phyloP scores from a whole-genome alignment of 1,140 invertebrate species.

The Dendrolimus kikuchii region DNA sequence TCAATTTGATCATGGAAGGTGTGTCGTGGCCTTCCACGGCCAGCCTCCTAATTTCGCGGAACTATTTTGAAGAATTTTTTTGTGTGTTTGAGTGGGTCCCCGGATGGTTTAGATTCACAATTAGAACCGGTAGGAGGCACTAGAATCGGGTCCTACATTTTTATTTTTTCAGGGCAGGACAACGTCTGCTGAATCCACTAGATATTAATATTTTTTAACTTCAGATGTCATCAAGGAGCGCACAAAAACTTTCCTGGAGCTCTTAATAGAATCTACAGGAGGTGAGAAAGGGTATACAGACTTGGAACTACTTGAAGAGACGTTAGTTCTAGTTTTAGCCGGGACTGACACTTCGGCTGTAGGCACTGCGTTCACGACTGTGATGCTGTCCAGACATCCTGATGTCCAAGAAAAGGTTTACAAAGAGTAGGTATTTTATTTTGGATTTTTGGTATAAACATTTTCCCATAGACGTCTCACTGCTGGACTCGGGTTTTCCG shows the following conservation, averaged over 20 bases:
- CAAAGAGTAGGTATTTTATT: slow-evolving; percentile 17
- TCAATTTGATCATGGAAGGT: too few relatives aligned
- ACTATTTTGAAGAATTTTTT: too few relatives aligned
- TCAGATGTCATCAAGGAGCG: background rate
- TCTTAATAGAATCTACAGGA: slow-evolving; percentile 9
- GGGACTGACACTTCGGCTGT: slow-evolving; percentile 28
- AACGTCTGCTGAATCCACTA: background rate
- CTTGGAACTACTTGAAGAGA: slow-evolving; percentile 23
- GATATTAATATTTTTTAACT: too few relatives aligned
- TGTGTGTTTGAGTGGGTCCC: too few relatives aligned
- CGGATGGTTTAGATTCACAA: too few relatives aligned
- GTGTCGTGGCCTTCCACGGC: too few relatives aligned
- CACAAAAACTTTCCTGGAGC: slow-evolving; percentile 11
- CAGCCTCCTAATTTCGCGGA: too few relatives aligned
- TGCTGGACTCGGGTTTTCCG: too few relatives aligned
- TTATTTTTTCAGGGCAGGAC: background rate
- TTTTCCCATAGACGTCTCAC: too few relatives aligned
- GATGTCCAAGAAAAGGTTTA: slow-evolving; percentile 22
- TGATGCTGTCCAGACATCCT: slow-evolving; percentile 20
- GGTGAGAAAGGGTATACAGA: slow-evolving; percentile 8
- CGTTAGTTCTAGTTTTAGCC: slow-evolving; percentile 23
- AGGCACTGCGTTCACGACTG: slow-evolving; percentile 11
- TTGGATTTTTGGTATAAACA: too few relatives aligned
- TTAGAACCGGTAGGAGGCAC: too few relatives aligned
- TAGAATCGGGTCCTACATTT: too few relatives aligned